Base-by-base conservation (phyloP, 2,797 vertebrate species). In the Onychomys torridus region DNA sequence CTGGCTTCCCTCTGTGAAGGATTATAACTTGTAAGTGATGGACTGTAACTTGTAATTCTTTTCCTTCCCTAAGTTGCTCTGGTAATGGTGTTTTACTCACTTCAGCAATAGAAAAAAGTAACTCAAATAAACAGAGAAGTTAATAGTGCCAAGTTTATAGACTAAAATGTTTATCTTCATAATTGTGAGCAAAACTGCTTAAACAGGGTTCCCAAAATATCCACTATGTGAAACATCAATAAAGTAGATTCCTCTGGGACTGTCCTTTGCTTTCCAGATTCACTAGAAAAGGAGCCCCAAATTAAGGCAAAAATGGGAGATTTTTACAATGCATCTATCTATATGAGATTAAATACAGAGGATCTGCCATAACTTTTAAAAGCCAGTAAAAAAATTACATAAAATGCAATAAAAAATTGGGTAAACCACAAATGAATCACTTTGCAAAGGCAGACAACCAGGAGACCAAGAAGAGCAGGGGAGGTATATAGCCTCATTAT, bases 91-190 rank as follows among this genome's bases (percentile, higher is more conserved):
- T 49, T 69, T 69, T 52, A 85, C 21, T 32, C 65, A 85, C 21
- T 32, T 34, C 32, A 25, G 32, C 21, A 69, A n/a, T 67, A 65
- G 43, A 85, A 85, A 85, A 85, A 67, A n/a, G 10, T 23, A 65
- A 21, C 82, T 69, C 65, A 69, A 21, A 52, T 25, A 49, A n/a
- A 61, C 27, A 46, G 27, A 71, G 59, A 95, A 75, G 23, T 14
- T 34, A 46, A 49, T 43, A 78, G 40, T 52, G 17, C 23, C 57
- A 84, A 67, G 16, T 69, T 93, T 59, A 43, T 79, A 37, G 63
- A 91, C 37, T 19, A 84, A 89, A 85, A 46, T 29, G 46, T 61
- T 91, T 93, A 93, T 59, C 11, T 83, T 96, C 12, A 77, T 71
- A 55, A 88, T 83, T 84, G 19, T 82, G 67, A 94, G 65, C 10